Conservation (phyloP, 2,113 vertebrate genomes). For the Felis chaus region DNA sequence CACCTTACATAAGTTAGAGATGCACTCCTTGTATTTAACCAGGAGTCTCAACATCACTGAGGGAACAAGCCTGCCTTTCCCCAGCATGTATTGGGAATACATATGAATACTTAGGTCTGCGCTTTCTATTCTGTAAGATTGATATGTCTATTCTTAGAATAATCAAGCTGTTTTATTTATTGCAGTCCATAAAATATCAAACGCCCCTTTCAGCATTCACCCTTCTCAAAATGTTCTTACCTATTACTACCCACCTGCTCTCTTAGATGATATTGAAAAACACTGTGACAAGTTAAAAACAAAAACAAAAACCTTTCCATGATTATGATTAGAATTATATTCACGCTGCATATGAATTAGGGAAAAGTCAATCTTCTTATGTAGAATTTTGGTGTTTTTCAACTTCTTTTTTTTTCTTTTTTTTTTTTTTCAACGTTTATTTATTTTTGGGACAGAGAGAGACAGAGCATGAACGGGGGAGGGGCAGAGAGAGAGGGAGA, state of each 20-base stretch:
- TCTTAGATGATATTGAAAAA: neutral
- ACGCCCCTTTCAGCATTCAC: neutral
- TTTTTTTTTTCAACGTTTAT: too few relatives aligned
- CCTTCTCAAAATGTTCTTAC: neutral
- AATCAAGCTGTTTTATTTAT: neutral
- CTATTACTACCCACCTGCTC: neutral
- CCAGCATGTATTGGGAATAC: neutral
- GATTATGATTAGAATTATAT: neutral
- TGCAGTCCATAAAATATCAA: neutral
- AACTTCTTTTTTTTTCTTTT: too few relatives aligned
- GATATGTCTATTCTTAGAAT: neutral
- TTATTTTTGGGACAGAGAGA: too few relatives aligned
- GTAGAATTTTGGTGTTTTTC: neutral
- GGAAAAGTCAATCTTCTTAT: neutral
- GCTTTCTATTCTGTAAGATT: neutral
- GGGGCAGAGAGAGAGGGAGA: too few relatives aligned
- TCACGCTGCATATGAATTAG: neutral
- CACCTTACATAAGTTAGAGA: neutral
- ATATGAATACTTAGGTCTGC: neutral
- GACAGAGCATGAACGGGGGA: too few relatives aligned
- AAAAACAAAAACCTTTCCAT: neutral
- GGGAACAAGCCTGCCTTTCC: neutral
- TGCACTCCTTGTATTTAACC: neutral
- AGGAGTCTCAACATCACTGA: neutral
- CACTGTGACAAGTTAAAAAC: neutral